Evolutionary conservation across 2,113 vertebrate species (phyloP).

Genomic region (Odontophorus gujanensis): DNA sequence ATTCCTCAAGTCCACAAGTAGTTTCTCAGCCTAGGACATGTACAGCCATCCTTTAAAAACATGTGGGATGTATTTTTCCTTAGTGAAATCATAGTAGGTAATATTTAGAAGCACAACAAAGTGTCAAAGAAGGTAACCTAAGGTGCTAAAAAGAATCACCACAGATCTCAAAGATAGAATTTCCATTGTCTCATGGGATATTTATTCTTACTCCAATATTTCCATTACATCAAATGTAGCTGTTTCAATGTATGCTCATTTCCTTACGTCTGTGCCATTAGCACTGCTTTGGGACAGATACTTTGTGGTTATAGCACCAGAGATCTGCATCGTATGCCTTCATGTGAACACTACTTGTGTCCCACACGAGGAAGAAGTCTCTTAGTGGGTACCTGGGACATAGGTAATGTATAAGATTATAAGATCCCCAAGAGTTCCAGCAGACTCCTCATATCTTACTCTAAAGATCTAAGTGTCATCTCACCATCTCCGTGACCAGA

Average conservation of each 20-base stretch:
- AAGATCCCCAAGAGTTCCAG: neutral
- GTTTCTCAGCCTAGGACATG: neutral
- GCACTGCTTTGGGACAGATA: neutral
- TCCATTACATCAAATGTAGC: neutral
- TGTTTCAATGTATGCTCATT: neutral
- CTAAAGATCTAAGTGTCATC: neutral
- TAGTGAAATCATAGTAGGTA: neutral
- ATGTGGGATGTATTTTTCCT: neutral
- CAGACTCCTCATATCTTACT: neutral
- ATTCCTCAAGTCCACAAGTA: accelerated
- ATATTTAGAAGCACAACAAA: neutral
- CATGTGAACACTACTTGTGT: neutral
- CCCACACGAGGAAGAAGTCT: accelerated
- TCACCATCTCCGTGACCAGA: neutral
- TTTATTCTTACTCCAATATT: neutral
- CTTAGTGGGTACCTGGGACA: neutral
- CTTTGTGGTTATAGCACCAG: neutral
- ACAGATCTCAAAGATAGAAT: neutral
- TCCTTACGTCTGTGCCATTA: neutral
- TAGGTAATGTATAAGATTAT: neutral
- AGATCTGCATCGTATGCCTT: neutral
- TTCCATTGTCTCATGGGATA: neutral
- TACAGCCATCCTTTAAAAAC: neutral
- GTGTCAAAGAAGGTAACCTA: neutral
- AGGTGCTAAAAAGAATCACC: neutral